Evolutionary conservation across 2,888 invertebrate species (phyloP).

Genomic region (Muschampia plurimacula): DNA sequence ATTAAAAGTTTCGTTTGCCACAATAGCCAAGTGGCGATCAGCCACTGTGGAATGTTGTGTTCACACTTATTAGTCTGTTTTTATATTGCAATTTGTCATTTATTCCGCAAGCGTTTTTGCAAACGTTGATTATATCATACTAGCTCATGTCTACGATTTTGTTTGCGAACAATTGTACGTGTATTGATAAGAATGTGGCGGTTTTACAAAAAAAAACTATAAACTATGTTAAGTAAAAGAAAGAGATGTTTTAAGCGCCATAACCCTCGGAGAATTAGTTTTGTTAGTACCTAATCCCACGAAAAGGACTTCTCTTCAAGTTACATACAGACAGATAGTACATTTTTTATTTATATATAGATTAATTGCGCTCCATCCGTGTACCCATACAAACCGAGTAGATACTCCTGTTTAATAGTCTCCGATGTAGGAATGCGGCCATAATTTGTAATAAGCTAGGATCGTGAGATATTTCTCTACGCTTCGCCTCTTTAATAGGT

Average conservation of each 20-base stretch:
- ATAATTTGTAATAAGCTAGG: conserved; percentile 84
- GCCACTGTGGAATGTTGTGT: conserved; percentile 46
- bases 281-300: too few species aligned
- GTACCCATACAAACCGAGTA: conserved; percentile 35
- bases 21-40: conserved; percentile 14
- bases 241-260: too few species aligned
- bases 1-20: conserved; percentile 18
- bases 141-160: conserved; percentile 54
- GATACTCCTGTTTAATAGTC: conserved; percentile 61
- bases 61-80: conserved; percentile 57
- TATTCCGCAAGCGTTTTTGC: conserved; percentile 68
- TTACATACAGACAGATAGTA: conserved; percentile 24
- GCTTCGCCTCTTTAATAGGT: conserved; percentile 78
- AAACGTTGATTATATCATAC: conserved; percentile 65
- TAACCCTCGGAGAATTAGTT: too few species aligned
- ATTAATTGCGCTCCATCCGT: conserved; percentile 43
- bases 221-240: too few species aligned
- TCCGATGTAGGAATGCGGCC: conserved; percentile 78
- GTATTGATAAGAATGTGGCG: background rate
- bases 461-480: conserved; percentile 72
- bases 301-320: background rate
- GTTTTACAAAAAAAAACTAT: background rate
- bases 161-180: background rate
- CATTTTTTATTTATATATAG: conserved; percentile 30
- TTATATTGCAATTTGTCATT: conserved; percentile 73